Percentiles rank a stretch among this genome's conserved stretches.
These are phyloP conservation scores for Zoanthus gigantus DNA, from an alignment of 92 coral and sea anemone genomes.

Conservation along the genomic window DNA sequence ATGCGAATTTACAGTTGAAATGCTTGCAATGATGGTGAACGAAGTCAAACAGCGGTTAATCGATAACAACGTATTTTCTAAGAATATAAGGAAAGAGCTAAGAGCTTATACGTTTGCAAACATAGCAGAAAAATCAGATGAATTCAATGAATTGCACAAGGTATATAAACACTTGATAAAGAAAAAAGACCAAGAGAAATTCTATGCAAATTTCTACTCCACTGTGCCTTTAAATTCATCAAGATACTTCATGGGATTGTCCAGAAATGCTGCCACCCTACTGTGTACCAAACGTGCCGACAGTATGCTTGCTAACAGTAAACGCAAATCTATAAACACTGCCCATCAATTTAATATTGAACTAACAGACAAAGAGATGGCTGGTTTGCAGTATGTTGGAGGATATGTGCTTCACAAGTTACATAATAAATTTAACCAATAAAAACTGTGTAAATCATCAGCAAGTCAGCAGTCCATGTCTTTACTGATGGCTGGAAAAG, in stretches of 20 bases:
- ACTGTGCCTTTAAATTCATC: too few relatives aligned
- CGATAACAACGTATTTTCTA: background rate
- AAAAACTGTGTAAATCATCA: conserved; percentile 13
- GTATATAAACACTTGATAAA: background rate
- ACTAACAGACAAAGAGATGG: conserved; percentile 25
- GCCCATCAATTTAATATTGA: conserved; percentile 24
- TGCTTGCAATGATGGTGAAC: background rate
- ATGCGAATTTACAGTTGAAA: background rate
- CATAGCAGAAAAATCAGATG: background rate
- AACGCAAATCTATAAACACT: too few relatives aligned
- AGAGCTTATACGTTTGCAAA: background rate
- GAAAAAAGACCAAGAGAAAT: background rate
- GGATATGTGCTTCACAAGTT: too few relatives aligned
- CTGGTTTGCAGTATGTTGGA: too few relatives aligned
- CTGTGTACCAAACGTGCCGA: background rate
- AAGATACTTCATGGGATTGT: background rate
- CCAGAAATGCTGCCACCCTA: background rate
- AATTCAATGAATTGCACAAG: background rate
- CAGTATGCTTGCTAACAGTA: too few relatives aligned
- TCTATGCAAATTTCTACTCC: background rate
- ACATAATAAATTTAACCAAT: conserved; percentile 7
- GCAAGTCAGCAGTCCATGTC: too few relatives aligned
- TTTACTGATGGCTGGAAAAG: too few relatives aligned
- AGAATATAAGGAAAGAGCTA: background rate
- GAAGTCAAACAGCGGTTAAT: background rate